phyloP scores from a whole-genome alignment of 1,140 invertebrate genomes.

The Drosophila yakuba region DNA sequence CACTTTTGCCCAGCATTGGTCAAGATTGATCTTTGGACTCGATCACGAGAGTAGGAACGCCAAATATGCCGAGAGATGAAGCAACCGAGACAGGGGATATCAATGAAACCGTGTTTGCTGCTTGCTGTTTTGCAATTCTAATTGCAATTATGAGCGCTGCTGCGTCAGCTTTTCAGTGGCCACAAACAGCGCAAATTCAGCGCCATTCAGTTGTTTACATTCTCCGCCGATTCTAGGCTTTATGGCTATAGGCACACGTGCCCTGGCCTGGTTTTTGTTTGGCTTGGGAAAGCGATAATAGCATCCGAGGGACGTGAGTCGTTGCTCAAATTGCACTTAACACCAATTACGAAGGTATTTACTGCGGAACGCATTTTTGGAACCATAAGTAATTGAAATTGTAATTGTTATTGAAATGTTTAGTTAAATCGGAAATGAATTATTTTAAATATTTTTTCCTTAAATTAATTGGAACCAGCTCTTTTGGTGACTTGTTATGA shows the following conservation, averaged over 20 bases:
- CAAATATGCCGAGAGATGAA: conserved; percentile 18
- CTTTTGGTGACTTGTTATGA: not conserved
- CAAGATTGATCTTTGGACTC: conserved; percentile 66
- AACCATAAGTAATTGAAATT: not conserved
- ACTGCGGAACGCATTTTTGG: conserved; percentile 5
- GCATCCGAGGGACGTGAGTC: conserved; percentile 41
- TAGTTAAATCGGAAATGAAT: no score
- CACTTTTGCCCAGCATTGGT: conserved; percentile 54
- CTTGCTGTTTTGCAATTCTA: conserved; percentile 33
- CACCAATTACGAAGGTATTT: conserved; percentile 12
- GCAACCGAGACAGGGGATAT: conserved; percentile 7
- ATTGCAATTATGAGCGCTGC: conserved; percentile 17
- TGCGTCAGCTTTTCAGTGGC: conserved; percentile 1
- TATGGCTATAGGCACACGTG: conserved; percentile 34
- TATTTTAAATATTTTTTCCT: no score
- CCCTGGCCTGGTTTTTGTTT: conserved; percentile 24
- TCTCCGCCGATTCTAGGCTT: conserved; percentile 19
- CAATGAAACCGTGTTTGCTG: not conserved
- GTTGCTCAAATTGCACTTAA: conserved; percentile 31
- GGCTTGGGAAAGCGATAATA: conserved; percentile 33
- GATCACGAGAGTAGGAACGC: conserved; percentile 61
- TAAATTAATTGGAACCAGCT: no score
- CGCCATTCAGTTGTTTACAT: not conserved
- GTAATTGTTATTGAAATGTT: not conserved
- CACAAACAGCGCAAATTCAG: not conserved